A percentile compares a stretch with the other conserved stretches of the same genome.
phyloP scores from a whole-genome alignment of 2,797 vertebrate genomes.

The Chaenodraco wilsoni region DNA sequence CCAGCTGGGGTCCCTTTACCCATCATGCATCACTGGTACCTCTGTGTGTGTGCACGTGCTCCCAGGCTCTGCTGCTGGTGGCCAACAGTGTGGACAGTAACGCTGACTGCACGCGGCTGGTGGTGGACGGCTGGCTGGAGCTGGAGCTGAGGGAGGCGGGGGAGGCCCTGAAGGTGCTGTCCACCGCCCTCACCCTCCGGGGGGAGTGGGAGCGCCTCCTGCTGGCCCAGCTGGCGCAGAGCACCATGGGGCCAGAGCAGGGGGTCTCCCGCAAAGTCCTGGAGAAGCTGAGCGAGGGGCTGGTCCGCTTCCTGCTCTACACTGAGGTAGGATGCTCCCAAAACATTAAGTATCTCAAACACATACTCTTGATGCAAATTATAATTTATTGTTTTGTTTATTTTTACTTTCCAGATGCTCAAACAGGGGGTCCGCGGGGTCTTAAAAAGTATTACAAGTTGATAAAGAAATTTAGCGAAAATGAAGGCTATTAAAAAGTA shows the following conservation, averaged over 20 bases:
- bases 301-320: constrained; percentile 87
- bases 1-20: neutral
- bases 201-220: constrained; percentile 88
- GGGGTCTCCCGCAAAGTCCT: constrained; percentile 59
- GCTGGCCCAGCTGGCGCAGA: constrained; percentile 79
- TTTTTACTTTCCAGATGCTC: neutral
- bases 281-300: constrained; percentile 78
- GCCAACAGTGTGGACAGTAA: constrained; percentile 89
- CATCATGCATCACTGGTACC: neutral
- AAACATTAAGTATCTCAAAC: neutral
- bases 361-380: neutral
- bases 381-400: neutral
- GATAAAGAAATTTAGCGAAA: too few relatives aligned
- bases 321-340: constrained; percentile 82
- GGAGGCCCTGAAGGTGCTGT: constrained; percentile 75
- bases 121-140: constrained; percentile 92
- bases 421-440: too few relatives aligned
- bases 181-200: constrained; percentile 75
- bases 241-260: neutral
- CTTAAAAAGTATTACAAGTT: too few relatives aligned
- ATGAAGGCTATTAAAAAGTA: too few relatives aligned
- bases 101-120: constrained; percentile 87
- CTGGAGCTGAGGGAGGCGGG: constrained; percentile 76
- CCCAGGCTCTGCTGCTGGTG: constrained; percentile 88
- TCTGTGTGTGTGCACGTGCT: neutral